Evolutionary conservation across 2,888 invertebrate genomes (phyloP).

Genomic region (Caenorhabditis sinica): DNA sequence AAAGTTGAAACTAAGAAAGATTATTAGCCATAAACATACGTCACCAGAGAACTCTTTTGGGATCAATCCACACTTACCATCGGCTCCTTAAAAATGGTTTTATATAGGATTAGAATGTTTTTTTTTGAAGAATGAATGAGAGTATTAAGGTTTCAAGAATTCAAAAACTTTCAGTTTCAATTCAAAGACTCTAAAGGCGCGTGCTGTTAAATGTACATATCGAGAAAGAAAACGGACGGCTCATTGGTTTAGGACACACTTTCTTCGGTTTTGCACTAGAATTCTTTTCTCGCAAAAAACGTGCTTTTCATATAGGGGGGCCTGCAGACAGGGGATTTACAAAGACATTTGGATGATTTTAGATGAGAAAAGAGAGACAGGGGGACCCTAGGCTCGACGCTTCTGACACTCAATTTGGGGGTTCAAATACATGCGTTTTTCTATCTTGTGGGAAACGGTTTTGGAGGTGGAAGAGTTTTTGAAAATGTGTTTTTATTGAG

Average conservation of each 20-base stretch:
- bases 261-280: neutral
- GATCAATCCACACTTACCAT: conserved; percentile 64
- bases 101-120: conserved; percentile 18
- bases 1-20: conserved; percentile 48
- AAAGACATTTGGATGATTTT: neutral
- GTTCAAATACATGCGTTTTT: conserved; percentile 61
- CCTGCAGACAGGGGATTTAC: conserved; percentile 19
- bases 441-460: neutral
- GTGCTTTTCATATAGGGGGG: conserved; percentile 31
- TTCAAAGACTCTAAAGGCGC: conserved; percentile 44
- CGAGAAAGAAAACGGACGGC: conserved; percentile 45
- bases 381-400: neutral
- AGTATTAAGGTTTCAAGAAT: neutral
- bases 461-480: neutral
- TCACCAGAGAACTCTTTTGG: conserved; percentile 42
- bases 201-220: conserved; percentile 57
- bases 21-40: conserved; percentile 60
- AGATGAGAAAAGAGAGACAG: too few species aligned
- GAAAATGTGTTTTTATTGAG: too few species aligned
- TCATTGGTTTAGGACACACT: conserved; percentile 27
- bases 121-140: conserved; percentile 13
- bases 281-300: conserved; percentile 16
- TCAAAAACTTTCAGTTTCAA: neutral
- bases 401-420: conserved; percentile 1
- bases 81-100: conserved; percentile 66